Base-by-base conservation (phyloP, 2,797 vertebrate species). In the Pangasius larnaudii region DNA sequence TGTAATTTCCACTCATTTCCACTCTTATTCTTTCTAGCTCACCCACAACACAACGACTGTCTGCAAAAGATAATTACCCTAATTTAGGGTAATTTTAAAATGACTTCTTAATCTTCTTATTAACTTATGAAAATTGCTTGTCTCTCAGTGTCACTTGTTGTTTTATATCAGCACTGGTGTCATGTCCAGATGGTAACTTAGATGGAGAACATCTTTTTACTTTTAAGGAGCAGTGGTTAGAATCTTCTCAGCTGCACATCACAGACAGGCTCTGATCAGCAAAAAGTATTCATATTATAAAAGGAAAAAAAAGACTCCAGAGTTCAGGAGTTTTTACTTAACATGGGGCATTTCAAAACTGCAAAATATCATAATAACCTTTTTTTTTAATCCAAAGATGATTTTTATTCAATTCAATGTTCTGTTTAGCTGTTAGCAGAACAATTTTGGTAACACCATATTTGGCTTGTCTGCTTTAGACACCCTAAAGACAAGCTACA, bases 121-220 rank as follows among this genome's bases (percentile, higher is more conserved):
- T 53, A 74, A 61, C n/a, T 92, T 92, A 92, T 88, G 79, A 93
- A 93, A 90, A 89, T 90, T 93, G 91, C 90, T 79, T 75, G 58
- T 89, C 67, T 87, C 58, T 92, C 85, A 85, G 84, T 88, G 90
- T 90, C 89, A 86, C 89, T 80, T 81, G 86, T 86, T 89, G 71
- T 88, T 86, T 93, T 87, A 85, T 88, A 86, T 92, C 91, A 89
- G 88, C 84, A 53, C 10, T 83, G 56, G 13, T 86, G 89, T 92
- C 91, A 89, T 85, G 86, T 91, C 86, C 93, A 93, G 89, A 92
- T 93, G 92, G 77, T 83, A 90, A 88, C 53, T 81, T 39, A 91
- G 53, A 84, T 58, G 30, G 84, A 88, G 84, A 85, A 87, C 81
- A 53, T 77, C 82, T 88, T 91, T 91, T 61, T 80, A 88, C 77